Percentiles rank a stretch among this genome's conserved stretches.
Evolutionary conservation across 2,113 vertebrate species (phyloP).

Genomic region (Talpa occidentalis): DNA sequence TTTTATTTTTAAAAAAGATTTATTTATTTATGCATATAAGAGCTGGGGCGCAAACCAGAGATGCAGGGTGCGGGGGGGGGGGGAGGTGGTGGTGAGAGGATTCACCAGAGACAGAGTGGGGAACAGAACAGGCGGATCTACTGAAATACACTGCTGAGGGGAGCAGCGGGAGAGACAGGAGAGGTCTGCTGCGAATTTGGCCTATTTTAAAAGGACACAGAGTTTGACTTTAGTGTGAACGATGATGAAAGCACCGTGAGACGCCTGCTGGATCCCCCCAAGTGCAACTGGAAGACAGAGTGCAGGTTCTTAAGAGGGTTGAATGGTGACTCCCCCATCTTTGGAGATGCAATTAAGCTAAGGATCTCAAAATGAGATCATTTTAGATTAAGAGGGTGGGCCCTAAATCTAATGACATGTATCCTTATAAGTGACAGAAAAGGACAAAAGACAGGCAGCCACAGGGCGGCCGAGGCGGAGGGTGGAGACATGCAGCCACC

Average conservation of each 20-base stretch:
- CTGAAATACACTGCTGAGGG: too few species aligned
- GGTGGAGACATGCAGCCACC: neutral
- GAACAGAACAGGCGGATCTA: too few species aligned
- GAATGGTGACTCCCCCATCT: neutral
- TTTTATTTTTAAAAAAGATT: too few species aligned
- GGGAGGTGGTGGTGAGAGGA: too few species aligned
- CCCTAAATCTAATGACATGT: neutral
- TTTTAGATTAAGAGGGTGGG: conserved; percentile 8
- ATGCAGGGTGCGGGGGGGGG: too few species aligned
- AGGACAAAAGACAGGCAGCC: neutral
- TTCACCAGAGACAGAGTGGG: too few species aligned
- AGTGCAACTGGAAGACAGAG: neutral
- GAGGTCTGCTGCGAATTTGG: too few species aligned
- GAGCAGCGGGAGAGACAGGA: too few species aligned
- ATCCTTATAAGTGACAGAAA: neutral
- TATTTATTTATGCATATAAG: too few species aligned
- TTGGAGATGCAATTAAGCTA: conserved; percentile 37
- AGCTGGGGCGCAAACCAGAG: too few species aligned
- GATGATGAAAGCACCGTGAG: neutral
- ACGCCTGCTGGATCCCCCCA: neutral
- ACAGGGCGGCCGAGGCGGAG: neutral
- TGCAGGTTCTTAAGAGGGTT: neutral
- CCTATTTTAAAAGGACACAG: conserved; percentile 50
- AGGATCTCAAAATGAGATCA: conserved; percentile 5
- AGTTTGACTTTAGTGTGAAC: conserved; percentile 47